Conservation (phyloP, 2,888 invertebrate species). For the Adineta ricciae region DNA sequence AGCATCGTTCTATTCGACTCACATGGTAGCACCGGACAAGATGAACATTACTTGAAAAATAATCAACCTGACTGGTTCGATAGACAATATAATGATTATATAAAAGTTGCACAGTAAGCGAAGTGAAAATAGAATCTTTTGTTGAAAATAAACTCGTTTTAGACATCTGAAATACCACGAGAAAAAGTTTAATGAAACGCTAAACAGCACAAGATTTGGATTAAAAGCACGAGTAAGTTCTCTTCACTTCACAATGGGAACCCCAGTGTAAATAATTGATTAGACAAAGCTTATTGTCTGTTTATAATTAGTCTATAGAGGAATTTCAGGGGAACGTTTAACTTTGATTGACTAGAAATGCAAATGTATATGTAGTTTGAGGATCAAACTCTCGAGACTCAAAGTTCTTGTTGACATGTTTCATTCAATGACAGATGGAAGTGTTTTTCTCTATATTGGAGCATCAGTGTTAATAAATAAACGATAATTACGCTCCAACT, state of each 20-base stretch:
- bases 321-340: too few relatives aligned
- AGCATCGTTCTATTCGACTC: not conserved
- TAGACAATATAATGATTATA: constrained; percentile 16
- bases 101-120: not conserved
- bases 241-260: not conserved
- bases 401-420: too few relatives aligned
- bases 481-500: too few relatives aligned
- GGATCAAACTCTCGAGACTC: too few relatives aligned
- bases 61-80: not conserved
- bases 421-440: too few relatives aligned
- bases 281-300: too few relatives aligned
- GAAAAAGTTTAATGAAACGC: not conserved
- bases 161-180: not conserved
- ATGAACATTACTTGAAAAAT: not conserved
- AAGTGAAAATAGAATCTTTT: not conserved
- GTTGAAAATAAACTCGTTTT: not conserved
- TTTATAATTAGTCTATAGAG: too few relatives aligned
- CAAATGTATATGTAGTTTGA: too few relatives aligned
- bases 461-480: too few relatives aligned
- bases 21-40: constrained; percentile 1
- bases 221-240: not conserved
- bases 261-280: not conserved
- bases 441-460: too few relatives aligned
- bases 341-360: too few relatives aligned
- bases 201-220: not conserved